Conservation (phyloP, 2,888 invertebrate genomes). For the Folsomia candida region DNA sequence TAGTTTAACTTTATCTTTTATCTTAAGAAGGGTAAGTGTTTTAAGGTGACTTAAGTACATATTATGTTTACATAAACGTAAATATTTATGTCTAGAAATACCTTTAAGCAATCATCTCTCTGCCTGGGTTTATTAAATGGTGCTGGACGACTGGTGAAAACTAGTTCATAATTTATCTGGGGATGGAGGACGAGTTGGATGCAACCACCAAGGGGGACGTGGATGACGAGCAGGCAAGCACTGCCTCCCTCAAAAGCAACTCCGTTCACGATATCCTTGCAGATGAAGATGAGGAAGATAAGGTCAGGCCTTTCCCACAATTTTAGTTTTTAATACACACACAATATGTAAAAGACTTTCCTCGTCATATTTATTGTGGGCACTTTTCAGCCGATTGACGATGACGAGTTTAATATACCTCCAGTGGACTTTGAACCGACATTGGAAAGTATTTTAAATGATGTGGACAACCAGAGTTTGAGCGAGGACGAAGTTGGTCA, state of each 20-base stretch:
- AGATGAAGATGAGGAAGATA: slow-evolving; percentile 26
- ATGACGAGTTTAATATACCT: slow-evolving; percentile 76
- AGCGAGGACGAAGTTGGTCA: slow-evolving; percentile 52
- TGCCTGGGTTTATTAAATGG: too few relatives aligned
- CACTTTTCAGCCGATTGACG: slow-evolving; percentile 68
- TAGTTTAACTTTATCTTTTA: too few relatives aligned
- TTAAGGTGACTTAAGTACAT: too few relatives aligned
- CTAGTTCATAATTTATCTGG: slow-evolving; percentile 10
- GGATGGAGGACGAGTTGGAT: slow-evolving; percentile 3
- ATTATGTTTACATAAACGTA: too few relatives aligned
- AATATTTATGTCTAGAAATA: too few relatives aligned
- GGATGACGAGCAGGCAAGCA: slow-evolving; percentile 23
- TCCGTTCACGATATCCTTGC: slow-evolving; percentile 18
- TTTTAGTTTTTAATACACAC: too few relatives aligned
- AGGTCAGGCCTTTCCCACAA: slow-evolving; percentile 21
- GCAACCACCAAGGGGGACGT: slow-evolving; percentile 1
- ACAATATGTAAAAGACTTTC: neutral
- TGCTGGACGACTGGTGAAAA: too few relatives aligned
- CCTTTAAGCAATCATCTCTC: too few relatives aligned
- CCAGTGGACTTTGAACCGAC: slow-evolving; percentile 72
- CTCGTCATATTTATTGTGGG: neutral
- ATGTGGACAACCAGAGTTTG: slow-evolving; percentile 55
- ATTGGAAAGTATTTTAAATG: slow-evolving; percentile 77
- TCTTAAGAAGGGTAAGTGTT: too few relatives aligned
- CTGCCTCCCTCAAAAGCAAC: slow-evolving; percentile 17